A percentile compares a stretch with the other conserved stretches of the same genome.
Conservation (phyloP, 2,113 vertebrate genomes). For the Dissostichus mawsoni region DNA sequence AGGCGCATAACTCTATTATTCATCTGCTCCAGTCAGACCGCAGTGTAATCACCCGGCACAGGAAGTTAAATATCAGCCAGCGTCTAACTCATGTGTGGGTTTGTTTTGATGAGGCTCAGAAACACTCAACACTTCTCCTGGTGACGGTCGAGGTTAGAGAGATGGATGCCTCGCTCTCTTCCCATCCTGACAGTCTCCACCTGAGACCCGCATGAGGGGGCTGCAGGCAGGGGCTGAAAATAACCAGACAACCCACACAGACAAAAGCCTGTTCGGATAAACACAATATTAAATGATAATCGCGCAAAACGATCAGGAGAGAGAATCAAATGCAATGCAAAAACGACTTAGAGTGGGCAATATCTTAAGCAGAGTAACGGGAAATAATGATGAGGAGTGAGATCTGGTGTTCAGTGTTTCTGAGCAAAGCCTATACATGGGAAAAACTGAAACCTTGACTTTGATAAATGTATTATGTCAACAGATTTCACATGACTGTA, state of each 20-base stretch:
- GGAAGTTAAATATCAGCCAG: conserved; percentile 31
- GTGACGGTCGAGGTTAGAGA: conserved; percentile 23
- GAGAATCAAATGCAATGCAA: conserved; percentile 28
- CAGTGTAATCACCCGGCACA: conserved; percentile 33
- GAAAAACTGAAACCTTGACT: no score
- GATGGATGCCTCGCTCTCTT: conserved; percentile 11
- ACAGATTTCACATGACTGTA: no score
- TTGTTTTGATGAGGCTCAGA: conserved; percentile 29
- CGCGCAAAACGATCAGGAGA: conserved; percentile 44
- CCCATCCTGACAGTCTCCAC: conserved; percentile 17
- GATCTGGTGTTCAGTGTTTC: neutral
- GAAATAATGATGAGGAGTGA: conserved; percentile 1
- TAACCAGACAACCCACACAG: conserved; percentile 6
- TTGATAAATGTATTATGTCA: no score
- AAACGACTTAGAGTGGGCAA: conserved; percentile 28
- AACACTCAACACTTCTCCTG: conserved; percentile 23
- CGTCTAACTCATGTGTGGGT: conserved; percentile 21
- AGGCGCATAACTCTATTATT: conserved; percentile 36
- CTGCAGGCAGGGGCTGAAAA: conserved; percentile 20
- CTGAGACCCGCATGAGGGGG: conserved; percentile 33
- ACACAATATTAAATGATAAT: conserved; percentile 22
- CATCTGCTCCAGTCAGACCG: conserved; percentile 37
- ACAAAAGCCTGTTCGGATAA: conserved; percentile 15
- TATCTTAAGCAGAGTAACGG: conserved; percentile 38
- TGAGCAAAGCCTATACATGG: neutral